Conservation (phyloP, 2,797 vertebrate genomes). For the Sebastes taczanowskii region DNA sequence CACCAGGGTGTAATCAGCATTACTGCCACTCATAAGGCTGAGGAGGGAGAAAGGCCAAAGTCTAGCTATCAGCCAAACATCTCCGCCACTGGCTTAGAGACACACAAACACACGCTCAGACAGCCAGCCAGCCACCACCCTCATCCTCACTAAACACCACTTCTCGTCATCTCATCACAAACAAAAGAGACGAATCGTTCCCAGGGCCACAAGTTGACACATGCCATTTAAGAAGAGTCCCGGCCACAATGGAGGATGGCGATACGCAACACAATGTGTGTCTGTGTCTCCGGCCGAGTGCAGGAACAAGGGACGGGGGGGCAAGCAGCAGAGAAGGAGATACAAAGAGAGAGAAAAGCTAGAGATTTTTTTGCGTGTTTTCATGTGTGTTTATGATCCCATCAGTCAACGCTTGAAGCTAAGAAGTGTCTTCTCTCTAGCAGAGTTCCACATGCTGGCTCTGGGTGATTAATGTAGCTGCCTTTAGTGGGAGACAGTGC, state of each 20-base stretch:
- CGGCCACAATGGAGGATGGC: conserved; percentile 59
- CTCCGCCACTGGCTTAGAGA: conserved; percentile 31
- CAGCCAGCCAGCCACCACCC: conserved; percentile 56
- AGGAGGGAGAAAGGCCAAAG: conserved; percentile 46
- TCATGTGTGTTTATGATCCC: conserved; percentile 42
- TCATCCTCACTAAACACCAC: conserved; percentile 67
- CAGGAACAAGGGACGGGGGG: conserved; percentile 8
- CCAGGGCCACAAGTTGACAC: conserved; percentile 78
- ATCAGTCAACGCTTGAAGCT: conserved; percentile 48
- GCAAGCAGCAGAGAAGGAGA: not conserved
- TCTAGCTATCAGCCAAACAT: conserved; percentile 63
- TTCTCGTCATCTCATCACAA: conserved; percentile 71
- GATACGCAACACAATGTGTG: conserved; percentile 68
- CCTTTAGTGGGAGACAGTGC: conserved; percentile 74
- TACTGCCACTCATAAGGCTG: conserved; percentile 60
- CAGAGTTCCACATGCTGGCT: conserved; percentile 49
- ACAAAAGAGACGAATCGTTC: conserved; percentile 73
- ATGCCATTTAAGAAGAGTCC: conserved; percentile 69
- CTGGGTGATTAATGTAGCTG: conserved; percentile 75
- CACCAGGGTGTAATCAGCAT: conserved; percentile 59
- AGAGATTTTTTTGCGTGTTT: conserved; percentile 23
- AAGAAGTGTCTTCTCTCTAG: conserved; percentile 26
- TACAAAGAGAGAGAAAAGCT: conserved; percentile 19
- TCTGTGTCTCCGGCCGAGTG: conserved; percentile 51
- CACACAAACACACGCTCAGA: conserved; percentile 23